phyloP scores from a whole-genome alignment of 2,113 vertebrate genomes.

The Symphodus melops region DNA sequence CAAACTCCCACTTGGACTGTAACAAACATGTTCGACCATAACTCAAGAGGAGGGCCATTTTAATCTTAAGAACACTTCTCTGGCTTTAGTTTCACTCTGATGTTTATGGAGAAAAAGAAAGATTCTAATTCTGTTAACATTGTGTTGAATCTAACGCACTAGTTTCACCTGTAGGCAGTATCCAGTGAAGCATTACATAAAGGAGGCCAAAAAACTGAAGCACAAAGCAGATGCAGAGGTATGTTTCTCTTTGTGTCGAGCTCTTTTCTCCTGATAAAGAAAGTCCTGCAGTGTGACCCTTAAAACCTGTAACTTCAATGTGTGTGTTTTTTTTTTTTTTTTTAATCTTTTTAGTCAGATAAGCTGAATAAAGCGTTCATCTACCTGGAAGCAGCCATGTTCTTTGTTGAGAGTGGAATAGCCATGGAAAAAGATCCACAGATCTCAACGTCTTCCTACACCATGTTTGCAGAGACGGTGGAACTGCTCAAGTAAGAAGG shows the following conservation, averaged over 20 bases:
- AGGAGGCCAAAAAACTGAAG: slow-evolving; percentile 94
- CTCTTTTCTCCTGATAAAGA: background rate
- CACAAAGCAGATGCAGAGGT: slow-evolving; percentile 96
- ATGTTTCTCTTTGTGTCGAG: background rate
- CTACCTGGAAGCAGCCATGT: slow-evolving; percentile 92
- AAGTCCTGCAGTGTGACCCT: background rate
- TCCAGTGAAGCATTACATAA: slow-evolving; percentile 89
- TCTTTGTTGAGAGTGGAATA: slow-evolving; percentile 90
- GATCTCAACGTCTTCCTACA: slow-evolving; percentile 88
- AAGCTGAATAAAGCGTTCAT: slow-evolving; percentile 90
- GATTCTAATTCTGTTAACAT: background rate
- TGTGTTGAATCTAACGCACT: background rate
- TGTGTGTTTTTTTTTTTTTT: background rate
- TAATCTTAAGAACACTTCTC: no score
- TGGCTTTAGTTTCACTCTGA: no score
- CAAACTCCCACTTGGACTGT: no score
- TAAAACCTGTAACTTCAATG: background rate
- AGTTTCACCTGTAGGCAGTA: slow-evolving; percentile 76
- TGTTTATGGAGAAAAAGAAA: no score
- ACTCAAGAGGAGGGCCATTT: no score
- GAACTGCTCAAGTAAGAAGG: slow-evolving; percentile 91
- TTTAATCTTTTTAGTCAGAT: slow-evolving; percentile 79
- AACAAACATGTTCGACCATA: no score
- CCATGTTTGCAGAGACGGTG: slow-evolving; percentile 89
- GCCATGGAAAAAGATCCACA: slow-evolving; percentile 88